phyloP scores from a whole-genome alignment of 2,797 vertebrate genomes.

The Potorous gilbertii region DNA sequence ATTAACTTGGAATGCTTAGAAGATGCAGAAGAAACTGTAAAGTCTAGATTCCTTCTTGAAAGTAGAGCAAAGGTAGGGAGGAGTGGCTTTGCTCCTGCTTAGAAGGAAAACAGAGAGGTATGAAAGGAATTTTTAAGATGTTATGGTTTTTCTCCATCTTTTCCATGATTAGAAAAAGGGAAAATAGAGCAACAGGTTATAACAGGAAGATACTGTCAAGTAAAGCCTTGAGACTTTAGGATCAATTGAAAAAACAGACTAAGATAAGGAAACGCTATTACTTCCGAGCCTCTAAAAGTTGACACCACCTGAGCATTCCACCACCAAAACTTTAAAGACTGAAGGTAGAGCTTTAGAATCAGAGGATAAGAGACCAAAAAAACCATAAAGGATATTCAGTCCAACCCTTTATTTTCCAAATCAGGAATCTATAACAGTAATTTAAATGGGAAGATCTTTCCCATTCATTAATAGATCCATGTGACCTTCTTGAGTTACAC shows the following conservation, averaged over 20 bases:
- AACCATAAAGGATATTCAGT: background rate
- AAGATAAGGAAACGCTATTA: background rate
- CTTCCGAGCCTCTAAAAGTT: background rate
- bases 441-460: too few species aligned
- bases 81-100: background rate
- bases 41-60: background rate
- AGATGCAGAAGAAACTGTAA: background rate
- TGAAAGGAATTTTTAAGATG: background rate
- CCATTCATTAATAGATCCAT: too few species aligned
- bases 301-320: background rate
- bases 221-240: background rate
- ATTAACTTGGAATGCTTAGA: background rate
- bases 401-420: background rate
- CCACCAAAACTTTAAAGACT: background rate
- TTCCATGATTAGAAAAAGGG: background rate
- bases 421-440: background rate
- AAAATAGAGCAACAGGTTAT: background rate
- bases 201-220: background rate
- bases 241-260: background rate
- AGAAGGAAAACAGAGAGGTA: background rate
- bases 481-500: too few species aligned
- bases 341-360: background rate
- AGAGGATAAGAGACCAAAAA: background rate
- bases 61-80: background rate
- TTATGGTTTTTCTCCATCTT: background rate